Evolutionary conservation across 2,888 invertebrate species (phyloP).

Genomic region (Zelleria hepariella): DNA sequence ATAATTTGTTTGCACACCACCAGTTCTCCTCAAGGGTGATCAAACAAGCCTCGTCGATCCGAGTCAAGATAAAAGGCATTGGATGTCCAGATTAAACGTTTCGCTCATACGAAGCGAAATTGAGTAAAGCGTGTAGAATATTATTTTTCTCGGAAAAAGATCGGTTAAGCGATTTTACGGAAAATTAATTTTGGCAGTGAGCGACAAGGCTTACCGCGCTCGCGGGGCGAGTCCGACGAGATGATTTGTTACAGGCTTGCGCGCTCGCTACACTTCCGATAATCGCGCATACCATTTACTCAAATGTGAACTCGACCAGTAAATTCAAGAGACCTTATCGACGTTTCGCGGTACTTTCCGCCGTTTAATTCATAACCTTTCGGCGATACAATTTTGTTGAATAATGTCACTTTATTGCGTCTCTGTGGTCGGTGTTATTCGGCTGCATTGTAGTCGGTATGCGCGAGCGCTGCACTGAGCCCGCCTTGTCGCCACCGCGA

Average conservation of each 20-base stretch:
- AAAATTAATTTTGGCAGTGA: conserved; percentile 66
- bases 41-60: conserved; percentile 23
- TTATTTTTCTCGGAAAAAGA: conserved; percentile 64
- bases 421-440: neutral
- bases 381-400: conserved; percentile 6
- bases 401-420: neutral
- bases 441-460: neutral
- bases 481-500: conserved; percentile 41
- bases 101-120: conserved; percentile 40
- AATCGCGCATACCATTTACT: conserved; percentile 60
- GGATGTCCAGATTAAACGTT: conserved; percentile 48
- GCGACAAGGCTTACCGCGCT: conserved; percentile 44
- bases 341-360: conserved; percentile 26
- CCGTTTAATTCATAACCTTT: conserved; percentile 25
- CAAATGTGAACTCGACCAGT: conserved; percentile 40
- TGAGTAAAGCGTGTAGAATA: conserved; percentile 37
- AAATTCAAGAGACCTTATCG: conserved; percentile 46
- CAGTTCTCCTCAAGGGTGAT: conserved; percentile 35
- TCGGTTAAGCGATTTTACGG: conserved; percentile 64
- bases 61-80: conserved; percentile 11
- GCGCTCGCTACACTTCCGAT: conserved; percentile 51
- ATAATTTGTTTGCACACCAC: conserved; percentile 55
- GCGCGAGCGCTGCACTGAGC: conserved; percentile 37
- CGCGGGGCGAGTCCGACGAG: conserved; percentile 31
- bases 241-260: conserved; percentile 53